Conservation (phyloP, 1,140 invertebrate species). For the Eumaeus atala region DNA sequence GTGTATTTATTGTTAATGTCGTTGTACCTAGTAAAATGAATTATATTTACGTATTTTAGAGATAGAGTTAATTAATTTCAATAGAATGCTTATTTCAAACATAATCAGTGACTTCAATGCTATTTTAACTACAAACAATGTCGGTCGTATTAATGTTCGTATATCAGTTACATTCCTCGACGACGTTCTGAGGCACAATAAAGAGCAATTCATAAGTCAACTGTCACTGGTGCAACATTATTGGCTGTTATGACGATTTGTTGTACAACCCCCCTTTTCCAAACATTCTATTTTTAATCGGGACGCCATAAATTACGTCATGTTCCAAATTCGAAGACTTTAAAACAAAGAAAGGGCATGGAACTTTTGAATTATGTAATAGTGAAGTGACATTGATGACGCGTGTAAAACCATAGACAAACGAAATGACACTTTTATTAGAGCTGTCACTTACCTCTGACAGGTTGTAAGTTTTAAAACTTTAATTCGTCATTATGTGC, state of each 20-base stretch:
- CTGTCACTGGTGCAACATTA: slow-evolving; percentile 39
- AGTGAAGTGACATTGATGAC: slow-evolving; percentile 54
- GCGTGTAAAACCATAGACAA: slow-evolving; percentile 42
- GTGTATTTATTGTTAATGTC: too few relatives aligned
- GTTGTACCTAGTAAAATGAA: too few relatives aligned
- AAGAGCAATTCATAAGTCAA: slow-evolving; percentile 40
- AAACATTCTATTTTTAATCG: background rate
- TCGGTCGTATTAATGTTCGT: slow-evolving; percentile 1
- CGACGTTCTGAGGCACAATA: background rate
- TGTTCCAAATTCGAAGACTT: slow-evolving; percentile 45
- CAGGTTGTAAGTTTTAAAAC: slow-evolving; percentile 51
- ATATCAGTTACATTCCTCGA: slow-evolving; percentile 3
- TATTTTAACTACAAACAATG: too few relatives aligned
- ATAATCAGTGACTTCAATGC: too few relatives aligned
- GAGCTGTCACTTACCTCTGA: slow-evolving; percentile 55
- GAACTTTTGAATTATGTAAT: slow-evolving; percentile 61
- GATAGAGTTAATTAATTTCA: too few relatives aligned
- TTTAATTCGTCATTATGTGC: slow-evolving; percentile 62
- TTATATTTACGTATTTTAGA: too few relatives aligned
- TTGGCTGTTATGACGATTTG: slow-evolving; percentile 51
- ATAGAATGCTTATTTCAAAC: too few relatives aligned
- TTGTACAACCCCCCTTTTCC: slow-evolving; percentile 30
- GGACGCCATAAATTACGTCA: slow-evolving; percentile 24
- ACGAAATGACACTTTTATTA: slow-evolving; percentile 64
- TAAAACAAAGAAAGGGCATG: slow-evolving; percentile 65